Base-by-base conservation (phyloP, 2,797 vertebrate genomes). In the Heterohyrax brucei region DNA sequence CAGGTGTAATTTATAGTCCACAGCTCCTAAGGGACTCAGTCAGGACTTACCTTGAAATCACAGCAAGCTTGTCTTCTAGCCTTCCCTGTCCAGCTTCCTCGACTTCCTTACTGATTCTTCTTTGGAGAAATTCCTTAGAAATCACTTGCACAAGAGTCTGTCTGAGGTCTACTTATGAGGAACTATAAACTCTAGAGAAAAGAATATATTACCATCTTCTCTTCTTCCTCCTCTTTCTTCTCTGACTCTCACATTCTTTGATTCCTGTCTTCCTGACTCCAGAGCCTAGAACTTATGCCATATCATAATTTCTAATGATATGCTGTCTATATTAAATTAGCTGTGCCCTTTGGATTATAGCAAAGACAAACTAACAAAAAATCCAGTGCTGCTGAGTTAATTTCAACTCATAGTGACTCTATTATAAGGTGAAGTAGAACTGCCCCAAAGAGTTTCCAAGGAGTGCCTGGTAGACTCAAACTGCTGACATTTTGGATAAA, bases 101-200 rank as follows among this genome's bases (percentile, higher is more conserved):
- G 21, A 46, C 22, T 10, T 19, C 26, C 19, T 88, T 56, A 70
- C 50, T 75, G n/a, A 30, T 82, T 75, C 92, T 78, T 76, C 39
- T n/a, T 19, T 26, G 56, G 72, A 92, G 39, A 33, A 89, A 48
- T 28, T 76, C 46, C 56, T 77, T 64, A 48, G 59, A 86, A 95
- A 30, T 22, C 76, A 80, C 26, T n/a, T 66, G 46, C 22, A 59
- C 53, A 12, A 1, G 30, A 78, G 50, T 85, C 62, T 62, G 3
- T 66, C n/a, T 84, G 22, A 33, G 48, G 8, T 53, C 39, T 46
- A 7, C 44, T 93, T 80, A 59, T 93, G 44, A 46, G 22, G 10
- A 59, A 53, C 1, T 44, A 24, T 50, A 22, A 44, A 64, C n/a
- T 24, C 61, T 44, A 89, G 33, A 66, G 50, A 85, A 19, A 39